Base-by-base conservation (phyloP, 2,888 invertebrate species). In the Saturnia pavonia region DNA sequence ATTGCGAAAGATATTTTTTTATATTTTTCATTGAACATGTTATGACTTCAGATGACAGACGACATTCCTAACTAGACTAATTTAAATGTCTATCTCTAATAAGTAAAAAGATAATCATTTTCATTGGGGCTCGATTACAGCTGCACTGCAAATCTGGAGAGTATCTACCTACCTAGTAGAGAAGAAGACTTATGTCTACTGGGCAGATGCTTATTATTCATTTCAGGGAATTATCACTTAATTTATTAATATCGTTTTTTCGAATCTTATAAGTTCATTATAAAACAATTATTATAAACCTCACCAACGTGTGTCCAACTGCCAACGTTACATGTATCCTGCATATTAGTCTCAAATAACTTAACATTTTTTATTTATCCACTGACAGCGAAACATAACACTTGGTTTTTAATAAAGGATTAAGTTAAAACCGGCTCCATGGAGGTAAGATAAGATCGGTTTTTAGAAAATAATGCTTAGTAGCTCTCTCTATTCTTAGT, bases 331-430 rank as follows among this genome's bases (percentile, higher is more conserved):
- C 14, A 51, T 19, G 48, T 51, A 16, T 11, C 9, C 1, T 7
- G 48, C 16, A 19, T 51, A 51, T 51, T 51, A 19, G 48, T 51
- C 6, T 51, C 48, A 51, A 19, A 27, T 22, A 25, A 57, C 57
- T 12, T 9, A 54, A 54, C 27, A 40, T 8, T 40, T 65, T 40
- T 65, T 1, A 65, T 65, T 40, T 63, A 63, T 19, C 25, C 12
- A 25, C 25, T 34, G 19, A 19, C 34, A 14, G 14, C 40, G 19
- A 34, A 60, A 60, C 27, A 16, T 4, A 40, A 34, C 34, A 40
- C 63, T 40, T 9, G n/a, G 19, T 16, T 65, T 65, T n/a, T 65
- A 40, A 65, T 40, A 40, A 65, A 65, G n/a, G 40, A 65, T 65
- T 65, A 65, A 65, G 40, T 40, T 19, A 40, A 65, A 65, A 65